Conservation (phyloP, 2,888 invertebrate genomes). For the Oligia fasciuncula region DNA sequence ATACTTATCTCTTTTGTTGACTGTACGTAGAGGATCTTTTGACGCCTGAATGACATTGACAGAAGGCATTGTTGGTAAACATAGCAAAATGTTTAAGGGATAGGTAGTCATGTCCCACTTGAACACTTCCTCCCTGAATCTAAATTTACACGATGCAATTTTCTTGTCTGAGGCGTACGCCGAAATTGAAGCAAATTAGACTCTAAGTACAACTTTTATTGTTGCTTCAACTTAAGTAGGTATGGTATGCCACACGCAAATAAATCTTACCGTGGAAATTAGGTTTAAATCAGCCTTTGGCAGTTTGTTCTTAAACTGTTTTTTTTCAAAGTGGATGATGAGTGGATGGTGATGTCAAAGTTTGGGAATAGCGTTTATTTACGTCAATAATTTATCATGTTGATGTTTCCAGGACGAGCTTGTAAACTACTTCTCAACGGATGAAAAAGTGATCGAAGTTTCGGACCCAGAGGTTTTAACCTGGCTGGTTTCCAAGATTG, state of each 20-base stretch:
- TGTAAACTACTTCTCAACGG: constrained; percentile 90
- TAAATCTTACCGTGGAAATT: neutral
- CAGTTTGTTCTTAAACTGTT: neutral
- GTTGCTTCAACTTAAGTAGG: neutral
- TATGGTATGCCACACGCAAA: neutral
- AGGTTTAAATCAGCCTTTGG: no score
- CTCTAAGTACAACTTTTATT: neutral
- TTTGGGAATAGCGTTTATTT: neutral
- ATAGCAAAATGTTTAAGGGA: neutral
- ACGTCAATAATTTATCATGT: neutral
- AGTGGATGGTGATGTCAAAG: no score
- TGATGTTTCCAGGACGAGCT: constrained; percentile 87
- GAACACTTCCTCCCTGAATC: neutral
- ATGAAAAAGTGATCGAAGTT: constrained; percentile 92
- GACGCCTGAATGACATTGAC: neutral
- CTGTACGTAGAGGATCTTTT: neutral
- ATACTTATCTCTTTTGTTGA: no score
- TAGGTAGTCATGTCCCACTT: neutral
- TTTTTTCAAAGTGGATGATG: neutral
- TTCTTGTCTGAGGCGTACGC: neutral
- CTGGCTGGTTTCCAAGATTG: constrained; percentile 94
- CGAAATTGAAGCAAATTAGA: neutral
- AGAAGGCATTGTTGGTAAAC: neutral
- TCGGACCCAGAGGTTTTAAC: constrained; percentile 91
- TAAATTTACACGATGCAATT: neutral